Percentiles rank a stretch among this genome's conserved stretches.
phyloP scores from a whole-genome alignment of 2,797 vertebrate species.

The Enteromius radiatus region DNA sequence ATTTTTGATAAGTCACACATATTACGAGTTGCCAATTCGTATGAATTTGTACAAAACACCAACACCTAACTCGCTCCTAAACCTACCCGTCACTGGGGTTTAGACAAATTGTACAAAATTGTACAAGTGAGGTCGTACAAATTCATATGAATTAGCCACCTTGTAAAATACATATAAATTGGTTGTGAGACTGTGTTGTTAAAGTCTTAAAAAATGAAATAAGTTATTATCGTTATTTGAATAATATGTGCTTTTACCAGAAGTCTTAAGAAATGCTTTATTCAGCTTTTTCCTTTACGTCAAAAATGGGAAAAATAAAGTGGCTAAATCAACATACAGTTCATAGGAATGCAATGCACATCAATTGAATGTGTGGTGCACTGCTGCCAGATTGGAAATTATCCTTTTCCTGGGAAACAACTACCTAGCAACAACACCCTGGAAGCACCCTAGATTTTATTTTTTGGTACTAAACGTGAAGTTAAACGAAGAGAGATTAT shows the following conservation, averaged over 20 bases:
- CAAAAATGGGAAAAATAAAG: not conserved
- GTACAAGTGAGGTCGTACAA: too few relatives aligned
- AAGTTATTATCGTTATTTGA: not conserved
- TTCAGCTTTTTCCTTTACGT: not conserved
- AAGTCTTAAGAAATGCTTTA: not conserved
- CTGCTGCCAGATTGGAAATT: not conserved
- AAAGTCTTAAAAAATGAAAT: not conserved
- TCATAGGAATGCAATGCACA: not conserved
- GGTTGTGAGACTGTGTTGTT: not conserved
- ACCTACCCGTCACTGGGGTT: too few relatives aligned
- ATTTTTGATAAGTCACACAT: too few relatives aligned
- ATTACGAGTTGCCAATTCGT: too few relatives aligned
- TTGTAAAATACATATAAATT: too few relatives aligned
- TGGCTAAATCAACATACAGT: not conserved
- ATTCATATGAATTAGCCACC: too few relatives aligned
- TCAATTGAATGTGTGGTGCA: not conserved
- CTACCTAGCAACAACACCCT: conserved; percentile 22
- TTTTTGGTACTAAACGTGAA: not conserved
- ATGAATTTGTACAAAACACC: too few relatives aligned
- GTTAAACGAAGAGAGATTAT: not conserved
- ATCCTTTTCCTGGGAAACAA: not conserved
- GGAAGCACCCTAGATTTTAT: not conserved
- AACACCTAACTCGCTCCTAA: too few relatives aligned
- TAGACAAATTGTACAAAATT: too few relatives aligned
- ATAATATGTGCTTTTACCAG: not conserved